Percentiles rank a stretch among this genome's conserved stretches.
These are phyloP conservation scores for Rousettus madagascariensis DNA, from an alignment of 2,797 vertebrate genomes.

Conservation along the genomic window DNA sequence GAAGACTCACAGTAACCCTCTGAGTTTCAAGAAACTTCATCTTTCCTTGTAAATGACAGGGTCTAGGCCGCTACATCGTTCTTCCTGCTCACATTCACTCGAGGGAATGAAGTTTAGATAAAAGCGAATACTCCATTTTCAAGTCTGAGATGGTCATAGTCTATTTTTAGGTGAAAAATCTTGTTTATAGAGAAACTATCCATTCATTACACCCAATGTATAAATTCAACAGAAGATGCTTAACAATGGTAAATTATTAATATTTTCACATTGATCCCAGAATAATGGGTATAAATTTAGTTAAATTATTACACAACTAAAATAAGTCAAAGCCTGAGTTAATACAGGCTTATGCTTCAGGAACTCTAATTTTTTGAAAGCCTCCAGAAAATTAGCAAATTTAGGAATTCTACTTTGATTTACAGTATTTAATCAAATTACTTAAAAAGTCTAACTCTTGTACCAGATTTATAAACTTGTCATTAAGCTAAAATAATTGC, in stretches of 20 bases:
- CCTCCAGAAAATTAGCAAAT: slow-evolving; percentile 26
- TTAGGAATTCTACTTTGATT: slow-evolving; percentile 36
- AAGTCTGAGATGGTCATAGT: not conserved
- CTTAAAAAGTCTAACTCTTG: slow-evolving; percentile 38
- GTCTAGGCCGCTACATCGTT: not conserved
- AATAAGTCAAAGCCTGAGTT: slow-evolving; percentile 38
- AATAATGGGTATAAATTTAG: slow-evolving; percentile 2
- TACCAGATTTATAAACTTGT: slow-evolving; percentile 54
- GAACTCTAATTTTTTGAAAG: slow-evolving; percentile 62
- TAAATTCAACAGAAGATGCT: slow-evolving; percentile 29
- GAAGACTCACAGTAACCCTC: not conserved
- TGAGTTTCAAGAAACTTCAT: not conserved
- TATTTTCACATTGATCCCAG: slow-evolving; percentile 22
- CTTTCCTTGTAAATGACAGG: not conserved
- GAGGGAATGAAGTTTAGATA: not conserved
- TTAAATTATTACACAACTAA: slow-evolving; percentile 38
- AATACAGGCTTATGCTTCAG: slow-evolving; percentile 32
- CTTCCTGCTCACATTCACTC: not conserved
- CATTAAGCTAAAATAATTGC: slow-evolving; percentile 54
- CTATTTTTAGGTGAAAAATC: not conserved
- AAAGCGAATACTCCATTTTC: not conserved
- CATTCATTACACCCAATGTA: not conserved
- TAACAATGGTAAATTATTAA: slow-evolving; percentile 46
- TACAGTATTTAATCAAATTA: slow-evolving; percentile 56
- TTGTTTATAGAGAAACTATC: not conserved